Percentiles rank a stretch among this genome's conserved stretches.
Conservation (phyloP, 2,888 invertebrate genomes). For the Pimpla rufipes region DNA sequence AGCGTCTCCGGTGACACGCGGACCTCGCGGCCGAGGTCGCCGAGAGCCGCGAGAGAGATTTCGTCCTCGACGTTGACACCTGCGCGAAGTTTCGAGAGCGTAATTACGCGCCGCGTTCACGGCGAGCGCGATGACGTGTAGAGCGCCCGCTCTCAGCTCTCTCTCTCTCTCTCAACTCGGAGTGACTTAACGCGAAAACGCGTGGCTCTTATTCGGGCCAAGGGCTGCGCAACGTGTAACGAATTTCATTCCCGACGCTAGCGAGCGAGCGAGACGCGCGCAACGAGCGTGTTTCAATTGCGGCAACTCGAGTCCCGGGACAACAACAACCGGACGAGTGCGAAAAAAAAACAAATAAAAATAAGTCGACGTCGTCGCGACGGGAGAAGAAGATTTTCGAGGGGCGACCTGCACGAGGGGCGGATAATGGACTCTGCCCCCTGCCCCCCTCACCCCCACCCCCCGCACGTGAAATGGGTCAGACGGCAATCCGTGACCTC, state of each 20-base stretch:
- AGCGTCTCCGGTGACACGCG: constrained; percentile 9
- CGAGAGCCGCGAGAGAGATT: constrained; percentile 33
- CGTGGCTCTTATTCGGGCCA: constrained; percentile 40
- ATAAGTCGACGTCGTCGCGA: neutral
- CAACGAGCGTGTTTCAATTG: constrained; percentile 15
- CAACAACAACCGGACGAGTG: neutral
- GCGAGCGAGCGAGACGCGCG: neutral
- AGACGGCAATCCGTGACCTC: constrained; percentile 60
- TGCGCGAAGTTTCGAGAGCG: constrained; percentile 42
- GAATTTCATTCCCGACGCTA: constrained; percentile 11
- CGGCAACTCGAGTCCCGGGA: neutral
- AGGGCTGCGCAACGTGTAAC: constrained; percentile 42
- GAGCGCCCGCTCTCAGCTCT: neutral
- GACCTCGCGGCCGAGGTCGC: constrained; percentile 39
- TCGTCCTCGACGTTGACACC: constrained; percentile 54
- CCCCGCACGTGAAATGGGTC: constrained; percentile 63
- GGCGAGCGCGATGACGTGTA: constrained; percentile 19
- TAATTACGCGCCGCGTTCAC: constrained; percentile 22
- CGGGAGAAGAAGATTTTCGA: constrained; percentile 12
- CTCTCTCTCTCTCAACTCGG: neutral
- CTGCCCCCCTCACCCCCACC: too few species aligned
- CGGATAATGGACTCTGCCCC: constrained; percentile 45
- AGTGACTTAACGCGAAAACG: constrained; percentile 2
- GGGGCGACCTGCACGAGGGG: too few species aligned
- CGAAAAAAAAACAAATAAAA: neutral